phyloP scores from a whole-genome alignment of 2,797 vertebrate species.

The Danio jaintianensis region DNA sequence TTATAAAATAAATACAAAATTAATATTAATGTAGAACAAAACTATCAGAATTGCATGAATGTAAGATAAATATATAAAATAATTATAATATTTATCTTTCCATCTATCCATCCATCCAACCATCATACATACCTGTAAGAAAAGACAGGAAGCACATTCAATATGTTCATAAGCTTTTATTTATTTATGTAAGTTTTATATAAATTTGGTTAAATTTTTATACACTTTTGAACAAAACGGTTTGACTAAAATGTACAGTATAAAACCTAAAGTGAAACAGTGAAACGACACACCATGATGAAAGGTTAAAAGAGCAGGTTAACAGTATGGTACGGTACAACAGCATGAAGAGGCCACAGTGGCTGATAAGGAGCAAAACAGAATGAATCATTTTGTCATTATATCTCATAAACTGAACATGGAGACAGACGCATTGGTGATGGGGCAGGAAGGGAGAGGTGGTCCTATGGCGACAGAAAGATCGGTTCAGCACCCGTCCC shows the following conservation, averaged over 20 bases:
- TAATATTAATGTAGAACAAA: no score
- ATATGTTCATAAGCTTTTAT: no score
- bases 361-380: constrained; percentile 12
- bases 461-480: constrained; percentile 70
- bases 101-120: no score
- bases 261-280: neutral
- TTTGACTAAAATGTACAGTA: no score
- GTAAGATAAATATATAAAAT: neutral
- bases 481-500: constrained; percentile 66
- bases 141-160: no score
- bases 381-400: constrained; percentile 39
- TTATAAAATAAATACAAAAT: neutral
- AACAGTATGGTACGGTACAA: neutral
- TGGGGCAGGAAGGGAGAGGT: constrained; percentile 56
- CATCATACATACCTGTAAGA: no score
- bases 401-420: constrained; percentile 34
- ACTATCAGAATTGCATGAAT: no score
- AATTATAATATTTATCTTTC: no score
- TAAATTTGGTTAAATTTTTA: no score
- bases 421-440: constrained; percentile 31
- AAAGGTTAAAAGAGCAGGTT: neutral
- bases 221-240: no score
- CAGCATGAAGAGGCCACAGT: constrained; percentile 12
- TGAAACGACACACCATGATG: neutral
- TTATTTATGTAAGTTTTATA: no score